Conservation (phyloP, 2,113 vertebrate species). For the Climacteris rufus region DNA sequence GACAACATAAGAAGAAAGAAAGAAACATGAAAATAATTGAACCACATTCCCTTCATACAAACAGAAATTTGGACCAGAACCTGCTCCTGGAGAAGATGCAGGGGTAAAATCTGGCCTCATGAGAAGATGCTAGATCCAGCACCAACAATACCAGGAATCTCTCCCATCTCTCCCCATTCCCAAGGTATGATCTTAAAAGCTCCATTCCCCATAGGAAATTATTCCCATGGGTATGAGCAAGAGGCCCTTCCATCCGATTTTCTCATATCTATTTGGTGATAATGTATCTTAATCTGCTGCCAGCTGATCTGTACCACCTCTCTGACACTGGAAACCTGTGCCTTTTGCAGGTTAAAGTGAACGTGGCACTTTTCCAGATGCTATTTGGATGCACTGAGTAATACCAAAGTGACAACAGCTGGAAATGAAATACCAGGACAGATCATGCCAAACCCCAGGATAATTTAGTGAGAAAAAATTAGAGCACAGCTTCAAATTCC, state of each 20-base stretch:
- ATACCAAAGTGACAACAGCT: background rate
- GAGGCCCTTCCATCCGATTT: background rate
- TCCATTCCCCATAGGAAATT: background rate
- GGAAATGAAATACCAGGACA: background rate
- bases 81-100: background rate
- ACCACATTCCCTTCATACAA: background rate
- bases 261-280: background rate
- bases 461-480: background rate
- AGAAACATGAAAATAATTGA: background rate
- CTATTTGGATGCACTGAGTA: background rate
- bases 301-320: background rate
- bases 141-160: background rate
- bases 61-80: background rate
- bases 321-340: background rate
- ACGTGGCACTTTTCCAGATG: background rate
- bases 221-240: background rate
- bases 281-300: background rate
- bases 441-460: background rate
- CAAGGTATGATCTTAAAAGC: background rate
- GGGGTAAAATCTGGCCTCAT: background rate
- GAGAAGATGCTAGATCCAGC: background rate
- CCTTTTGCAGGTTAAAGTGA: background rate
- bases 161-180: background rate
- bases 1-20: background rate
- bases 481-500: background rate